Conservation (phyloP, 2,113 vertebrate genomes). For the Neodontobutis hainanensis region DNA sequence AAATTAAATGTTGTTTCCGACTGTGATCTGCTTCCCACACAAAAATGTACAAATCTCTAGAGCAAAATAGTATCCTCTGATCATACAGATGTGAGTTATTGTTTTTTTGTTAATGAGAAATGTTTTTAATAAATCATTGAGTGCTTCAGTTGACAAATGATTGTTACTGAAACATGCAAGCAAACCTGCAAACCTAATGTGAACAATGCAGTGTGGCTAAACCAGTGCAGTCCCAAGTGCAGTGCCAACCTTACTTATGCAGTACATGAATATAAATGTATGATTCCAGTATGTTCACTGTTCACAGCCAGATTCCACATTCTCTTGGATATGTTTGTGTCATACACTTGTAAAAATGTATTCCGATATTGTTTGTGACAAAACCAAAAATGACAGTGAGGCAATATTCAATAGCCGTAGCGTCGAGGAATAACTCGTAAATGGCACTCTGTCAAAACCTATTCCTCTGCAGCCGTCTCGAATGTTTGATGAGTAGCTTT, state of each 20-base stretch:
- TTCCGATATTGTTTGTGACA: constrained; percentile 17
- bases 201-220: not conserved
- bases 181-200: not conserved
- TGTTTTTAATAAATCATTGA: not conserved
- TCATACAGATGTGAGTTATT: not conserved
- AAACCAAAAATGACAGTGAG: constrained; percentile 21
- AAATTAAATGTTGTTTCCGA: not conserved
- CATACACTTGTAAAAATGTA: not conserved
- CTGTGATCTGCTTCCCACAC: not conserved
- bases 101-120: not conserved
- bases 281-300: no score
- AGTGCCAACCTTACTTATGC: no score
- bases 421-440: constrained; percentile 35
- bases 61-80: not conserved
- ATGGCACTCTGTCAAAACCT: constrained; percentile 62
- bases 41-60: not conserved
- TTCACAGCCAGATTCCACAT: no score
- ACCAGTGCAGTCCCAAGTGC: no score
- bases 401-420: constrained; percentile 29
- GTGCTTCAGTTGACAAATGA: not conserved
- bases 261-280: no score
- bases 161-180: not conserved
- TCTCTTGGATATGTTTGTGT: not conserved
- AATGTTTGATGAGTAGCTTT: constrained; percentile 72
- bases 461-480: constrained; percentile 47